Evolutionary conservation across 2,113 vertebrate species (phyloP).

Genomic region (Xenus cinereus): DNA sequence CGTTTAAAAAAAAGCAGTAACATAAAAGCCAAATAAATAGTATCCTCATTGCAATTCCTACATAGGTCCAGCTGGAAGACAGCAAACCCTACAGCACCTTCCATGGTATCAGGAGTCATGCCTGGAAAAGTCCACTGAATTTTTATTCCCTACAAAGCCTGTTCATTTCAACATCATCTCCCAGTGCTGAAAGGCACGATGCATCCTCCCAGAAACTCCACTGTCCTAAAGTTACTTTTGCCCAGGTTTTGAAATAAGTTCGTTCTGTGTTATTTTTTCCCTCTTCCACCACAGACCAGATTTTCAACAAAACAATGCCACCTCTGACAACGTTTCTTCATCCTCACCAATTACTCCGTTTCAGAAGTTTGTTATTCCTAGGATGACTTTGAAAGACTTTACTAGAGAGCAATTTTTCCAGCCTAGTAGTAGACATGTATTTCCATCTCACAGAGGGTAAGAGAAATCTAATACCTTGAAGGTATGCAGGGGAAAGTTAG

Average conservation of each 20-base stretch:
- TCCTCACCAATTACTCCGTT: neutral
- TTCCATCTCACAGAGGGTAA: neutral
- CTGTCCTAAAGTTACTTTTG: neutral
- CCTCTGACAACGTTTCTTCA: neutral
- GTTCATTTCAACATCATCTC: neutral
- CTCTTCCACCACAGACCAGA: neutral
- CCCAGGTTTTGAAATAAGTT: neutral
- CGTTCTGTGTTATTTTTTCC: accelerated
- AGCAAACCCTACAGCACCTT: neutral
- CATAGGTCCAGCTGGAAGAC: neutral
- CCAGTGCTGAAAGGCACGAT: neutral
- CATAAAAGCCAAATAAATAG: neutral
- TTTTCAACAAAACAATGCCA: neutral
- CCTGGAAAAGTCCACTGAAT: neutral
- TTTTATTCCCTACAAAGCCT: neutral
- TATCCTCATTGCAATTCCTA: neutral
- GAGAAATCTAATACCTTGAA: neutral
- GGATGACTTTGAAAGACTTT: neutral
- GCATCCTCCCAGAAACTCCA: neutral
- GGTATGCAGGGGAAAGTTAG: neutral
- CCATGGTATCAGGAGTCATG: neutral
- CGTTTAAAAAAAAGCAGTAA: neutral
- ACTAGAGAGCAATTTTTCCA: neutral
- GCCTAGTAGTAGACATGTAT: no score
- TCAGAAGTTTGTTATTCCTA: neutral